Percentiles rank a stretch among this genome's conserved stretches.
Evolutionary conservation across 2,888 invertebrate genomes (phyloP).

Genomic region (Adineta ricciae): DNA sequence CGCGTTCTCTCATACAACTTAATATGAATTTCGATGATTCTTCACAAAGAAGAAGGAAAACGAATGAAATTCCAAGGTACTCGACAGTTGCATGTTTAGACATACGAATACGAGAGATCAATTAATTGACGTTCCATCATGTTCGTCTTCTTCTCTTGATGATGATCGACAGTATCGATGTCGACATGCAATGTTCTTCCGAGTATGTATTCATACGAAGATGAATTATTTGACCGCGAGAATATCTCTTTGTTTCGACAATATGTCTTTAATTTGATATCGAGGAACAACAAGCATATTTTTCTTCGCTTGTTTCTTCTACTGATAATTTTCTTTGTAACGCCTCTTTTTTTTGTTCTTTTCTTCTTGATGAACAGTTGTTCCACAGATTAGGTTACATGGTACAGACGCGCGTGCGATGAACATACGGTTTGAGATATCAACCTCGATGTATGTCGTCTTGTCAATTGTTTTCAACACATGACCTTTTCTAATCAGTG

Average conservation of each 20-base stretch:
- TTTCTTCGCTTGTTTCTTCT: not conserved
- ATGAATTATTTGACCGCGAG: not conserved
- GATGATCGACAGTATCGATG: slow-evolving; percentile 9
- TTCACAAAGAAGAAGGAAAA: not conserved
- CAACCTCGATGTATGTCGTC: not conserved
- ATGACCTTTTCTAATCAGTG: not conserved
- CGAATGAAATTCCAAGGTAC: not conserved
- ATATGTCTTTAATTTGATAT: not conserved
- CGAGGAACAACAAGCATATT: not conserved
- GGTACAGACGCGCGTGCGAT: not conserved
- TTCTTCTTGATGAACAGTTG: not conserved
- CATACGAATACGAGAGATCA: not conserved
- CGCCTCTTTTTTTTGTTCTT: not conserved
- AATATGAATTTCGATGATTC: not conserved
- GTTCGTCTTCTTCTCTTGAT: not conserved
- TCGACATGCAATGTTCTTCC: not conserved
- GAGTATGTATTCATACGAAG: not conserved
- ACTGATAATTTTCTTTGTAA: not conserved
- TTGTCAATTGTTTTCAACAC: not conserved
- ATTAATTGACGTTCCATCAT: slow-evolving; percentile 9
- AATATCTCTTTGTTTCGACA: not conserved
- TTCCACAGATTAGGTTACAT: not conserved
- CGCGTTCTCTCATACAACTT: not conserved
- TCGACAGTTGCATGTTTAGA: not conserved
- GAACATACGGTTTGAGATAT: not conserved